phyloP scores from a whole-genome alignment of 2,113 vertebrate genomes.

The Takifugu flavidus region DNA sequence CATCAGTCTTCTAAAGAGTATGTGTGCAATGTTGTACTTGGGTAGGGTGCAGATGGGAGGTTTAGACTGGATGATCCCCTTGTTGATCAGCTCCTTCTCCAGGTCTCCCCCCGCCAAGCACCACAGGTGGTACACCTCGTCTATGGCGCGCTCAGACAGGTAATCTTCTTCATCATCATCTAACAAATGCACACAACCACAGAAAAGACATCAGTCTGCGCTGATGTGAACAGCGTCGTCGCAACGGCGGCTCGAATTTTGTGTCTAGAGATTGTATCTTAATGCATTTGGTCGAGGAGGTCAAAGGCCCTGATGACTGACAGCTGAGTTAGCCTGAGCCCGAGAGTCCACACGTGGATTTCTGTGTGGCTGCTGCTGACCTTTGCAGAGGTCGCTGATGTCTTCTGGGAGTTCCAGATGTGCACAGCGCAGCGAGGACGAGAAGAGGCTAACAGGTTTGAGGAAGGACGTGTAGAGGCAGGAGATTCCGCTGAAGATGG shows the following conservation, averaged over 20 bases:
- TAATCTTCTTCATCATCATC: conserved; percentile 82
- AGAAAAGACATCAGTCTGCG: not conserved
- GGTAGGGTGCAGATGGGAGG: conserved; percentile 94
- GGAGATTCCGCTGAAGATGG: conserved; percentile 81
- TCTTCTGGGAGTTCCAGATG: conserved; percentile 89
- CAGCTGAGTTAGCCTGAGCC: too few species aligned
- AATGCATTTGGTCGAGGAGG: not conserved
- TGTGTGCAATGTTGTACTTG: conserved; percentile 74
- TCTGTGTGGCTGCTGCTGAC: conserved; percentile 58
- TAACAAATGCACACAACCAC: not conserved
- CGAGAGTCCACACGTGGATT: not conserved
- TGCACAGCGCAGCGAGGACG: conserved; percentile 89
- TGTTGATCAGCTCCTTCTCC: conserved; percentile 95
- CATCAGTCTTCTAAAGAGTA: not conserved
- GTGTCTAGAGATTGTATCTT: not conserved
- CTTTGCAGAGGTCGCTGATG: conserved; percentile 88
- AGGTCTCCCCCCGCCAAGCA: conserved; percentile 96
- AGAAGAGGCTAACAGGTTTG: conserved; percentile 86
- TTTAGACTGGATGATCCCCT: conserved; percentile 96
- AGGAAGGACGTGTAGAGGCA: conserved; percentile 77
- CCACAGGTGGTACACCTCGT: conserved; percentile 97
- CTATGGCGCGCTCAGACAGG: conserved; percentile 87
- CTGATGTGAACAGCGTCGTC: not conserved
- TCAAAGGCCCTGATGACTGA: not conserved
- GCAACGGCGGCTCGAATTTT: too few species aligned